Conservation (phyloP, 2,888 invertebrate genomes). For the Pseudococcus viburni region DNA sequence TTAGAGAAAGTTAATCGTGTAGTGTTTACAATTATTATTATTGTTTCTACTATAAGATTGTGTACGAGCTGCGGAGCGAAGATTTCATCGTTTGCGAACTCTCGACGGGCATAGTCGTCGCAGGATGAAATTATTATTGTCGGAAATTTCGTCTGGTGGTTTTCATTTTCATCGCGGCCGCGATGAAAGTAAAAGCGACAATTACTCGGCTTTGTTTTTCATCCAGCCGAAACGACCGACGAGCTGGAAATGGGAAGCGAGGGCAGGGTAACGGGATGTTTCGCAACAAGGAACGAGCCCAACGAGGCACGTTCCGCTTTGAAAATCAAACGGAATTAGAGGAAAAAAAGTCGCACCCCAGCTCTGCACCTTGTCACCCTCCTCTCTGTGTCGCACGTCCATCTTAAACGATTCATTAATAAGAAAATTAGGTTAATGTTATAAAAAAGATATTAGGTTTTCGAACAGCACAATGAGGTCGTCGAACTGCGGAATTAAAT, state of each 20-base stretch:
- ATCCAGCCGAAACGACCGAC: not conserved
- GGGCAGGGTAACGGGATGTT: not conserved
- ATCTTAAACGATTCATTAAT: slow-evolving; percentile 32
- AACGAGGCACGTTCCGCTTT: slow-evolving; percentile 43
- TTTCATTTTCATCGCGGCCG: not conserved
- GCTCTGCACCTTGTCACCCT: not conserved
- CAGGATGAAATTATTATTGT: not conserved
- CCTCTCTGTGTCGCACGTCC: slow-evolving; percentile 18
- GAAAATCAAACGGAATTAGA: slow-evolving; percentile 18
- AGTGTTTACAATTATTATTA: slow-evolving; percentile 15
- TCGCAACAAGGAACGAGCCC: slow-evolving; percentile 32
- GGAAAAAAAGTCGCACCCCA: not conserved
- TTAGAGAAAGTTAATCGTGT: slow-evolving; percentile 25
- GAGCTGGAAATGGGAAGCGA: not conserved
- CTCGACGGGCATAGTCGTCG: not conserved
- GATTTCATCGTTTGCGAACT: not conserved
- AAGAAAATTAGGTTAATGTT: slow-evolving; percentile 42
- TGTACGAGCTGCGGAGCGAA: not conserved
- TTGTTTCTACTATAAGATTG: not conserved
- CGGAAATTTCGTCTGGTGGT: not conserved
- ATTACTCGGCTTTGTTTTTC: slow-evolving; percentile 8
- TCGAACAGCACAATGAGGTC: slow-evolving; percentile 9
- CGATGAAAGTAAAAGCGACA: slow-evolving; percentile 4
- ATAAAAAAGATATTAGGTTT: not conserved
- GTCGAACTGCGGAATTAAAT: slow-evolving; percentile 42